Percentiles rank a stretch among this genome's conserved stretches.
phyloP scores from a whole-genome alignment of 64 coral and sea anemone genomes.

The Montipora foliosa region DNA sequence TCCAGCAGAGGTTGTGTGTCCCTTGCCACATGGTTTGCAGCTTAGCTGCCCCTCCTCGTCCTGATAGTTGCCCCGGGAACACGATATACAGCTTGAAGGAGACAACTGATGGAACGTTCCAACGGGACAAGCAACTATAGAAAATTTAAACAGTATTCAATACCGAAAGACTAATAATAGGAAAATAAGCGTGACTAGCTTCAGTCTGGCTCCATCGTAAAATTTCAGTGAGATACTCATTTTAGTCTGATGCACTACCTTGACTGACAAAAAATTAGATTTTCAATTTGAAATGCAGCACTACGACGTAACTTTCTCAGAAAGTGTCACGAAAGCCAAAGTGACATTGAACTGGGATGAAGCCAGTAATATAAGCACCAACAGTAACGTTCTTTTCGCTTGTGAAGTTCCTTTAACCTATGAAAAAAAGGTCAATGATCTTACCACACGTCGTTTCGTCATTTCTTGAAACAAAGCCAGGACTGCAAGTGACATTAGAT shows the following conservation, averaged over 20 bases:
- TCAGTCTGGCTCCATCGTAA: background rate
- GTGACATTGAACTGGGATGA: too few relatives aligned
- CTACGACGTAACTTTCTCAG: too few relatives aligned
- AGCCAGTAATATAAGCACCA: background rate
- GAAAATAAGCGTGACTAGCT: too few relatives aligned
- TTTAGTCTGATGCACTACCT: too few relatives aligned
- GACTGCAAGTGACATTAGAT: background rate
- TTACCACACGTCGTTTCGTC: slow-evolving; percentile 24
- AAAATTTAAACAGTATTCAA: background rate
- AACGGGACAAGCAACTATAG: slow-evolving; percentile 37
- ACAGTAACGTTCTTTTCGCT: background rate
- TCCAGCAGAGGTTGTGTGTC: slow-evolving; percentile 6
- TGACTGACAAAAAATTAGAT: too few relatives aligned
- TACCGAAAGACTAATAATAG: too few relatives aligned
- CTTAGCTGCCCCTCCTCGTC: background rate
- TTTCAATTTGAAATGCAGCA: too few relatives aligned
- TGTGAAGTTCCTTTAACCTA: background rate
- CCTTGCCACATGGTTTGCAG: slow-evolving; percentile 7
- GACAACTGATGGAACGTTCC: slow-evolving; percentile 8
- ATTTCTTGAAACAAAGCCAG: slow-evolving; percentile 19
- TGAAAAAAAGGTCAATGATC: background rate
- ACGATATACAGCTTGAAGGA: slow-evolving; percentile 15
- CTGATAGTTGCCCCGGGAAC: slow-evolving; percentile 31
- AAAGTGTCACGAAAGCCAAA: too few relatives aligned
- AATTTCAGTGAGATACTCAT: too few relatives aligned